Evolutionary conservation across 2,113 vertebrate genomes (phyloP), one percentile per base, ranked within the genome.

Genomic region (Columba janthina): DNA sequence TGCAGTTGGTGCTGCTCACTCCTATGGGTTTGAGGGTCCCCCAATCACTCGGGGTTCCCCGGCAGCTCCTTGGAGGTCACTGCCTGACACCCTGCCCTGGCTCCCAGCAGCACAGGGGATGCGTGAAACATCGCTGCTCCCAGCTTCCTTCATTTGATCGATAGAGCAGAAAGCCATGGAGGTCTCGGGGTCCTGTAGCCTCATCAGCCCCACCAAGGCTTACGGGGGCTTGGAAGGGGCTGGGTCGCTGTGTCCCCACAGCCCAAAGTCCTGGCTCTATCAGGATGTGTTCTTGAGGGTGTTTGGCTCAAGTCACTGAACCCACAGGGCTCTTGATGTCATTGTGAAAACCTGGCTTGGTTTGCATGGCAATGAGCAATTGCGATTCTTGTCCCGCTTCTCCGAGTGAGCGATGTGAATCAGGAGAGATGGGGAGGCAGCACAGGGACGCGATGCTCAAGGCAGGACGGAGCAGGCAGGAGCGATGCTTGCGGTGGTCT

Each of bases 321-420:
- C 6, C 29, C 1, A 0, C 0, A 0, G 74, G 64, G 38, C 18
- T 29, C 72, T 61, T 2, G 1, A 9, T 15, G 62, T 5, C 7
- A 0, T 3, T 5, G 36, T 15, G 22, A 20, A 29, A 67, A 26
- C 50, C 26, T 38, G 38, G 8, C 36, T 58, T 60, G 83, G 21
- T 71, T 31, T 64, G 71, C 53, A 2, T 2, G 7, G 32, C 0
- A 12, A 4, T 1, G 65, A 51, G 5, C 8, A 21, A 20, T 10
- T 25, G 53, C 4, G 36, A 28, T 31, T 48, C 36, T 10, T 1
- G 20, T 25, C 16, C 18, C 2, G 1, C 6, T 72, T 16, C 15
- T 51, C 57, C 3, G 9, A 18, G 65, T 0, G 4, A 34, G 53
- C 51, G 19, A 12, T 10, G 9, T 1, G 53, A 64, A 38, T 15